phyloP scores from a whole-genome alignment of 2,797 vertebrate species.

The Triplophysa yarkandensis region DNA sequence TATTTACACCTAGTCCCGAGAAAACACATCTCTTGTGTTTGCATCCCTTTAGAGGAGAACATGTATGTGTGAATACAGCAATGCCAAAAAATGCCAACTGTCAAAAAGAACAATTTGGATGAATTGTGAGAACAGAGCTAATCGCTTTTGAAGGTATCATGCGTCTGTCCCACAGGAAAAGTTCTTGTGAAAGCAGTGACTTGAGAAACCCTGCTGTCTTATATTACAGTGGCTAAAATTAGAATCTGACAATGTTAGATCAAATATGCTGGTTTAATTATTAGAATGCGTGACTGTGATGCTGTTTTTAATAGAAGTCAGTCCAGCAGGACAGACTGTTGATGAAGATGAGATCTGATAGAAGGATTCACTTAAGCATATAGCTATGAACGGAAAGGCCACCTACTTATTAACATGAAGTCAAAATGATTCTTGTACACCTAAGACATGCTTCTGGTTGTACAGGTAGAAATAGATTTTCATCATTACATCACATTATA shows the following conservation, averaged over 20 bases:
- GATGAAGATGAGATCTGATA: conserved; percentile 38
- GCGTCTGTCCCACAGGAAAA: conserved; percentile 32
- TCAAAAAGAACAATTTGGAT: conserved; percentile 50
- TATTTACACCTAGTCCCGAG: conserved; percentile 37
- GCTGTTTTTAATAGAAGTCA: conserved; percentile 32
- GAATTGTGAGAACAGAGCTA: conserved; percentile 29
- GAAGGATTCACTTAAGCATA: conserved; percentile 1
- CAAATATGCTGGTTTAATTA: conserved; percentile 19
- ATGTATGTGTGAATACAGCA: conserved; percentile 51
- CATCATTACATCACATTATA: no score
- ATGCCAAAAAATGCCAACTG: conserved; percentile 54
- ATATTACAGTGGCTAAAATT: conserved; percentile 35
- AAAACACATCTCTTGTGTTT: conserved; percentile 33
- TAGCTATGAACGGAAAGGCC: not conserved
- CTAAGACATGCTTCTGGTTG: conserved; percentile 22
- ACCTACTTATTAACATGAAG: conserved; percentile 6
- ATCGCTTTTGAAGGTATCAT: conserved; percentile 29
- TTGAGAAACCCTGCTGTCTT: conserved; percentile 28
- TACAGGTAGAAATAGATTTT: no score
- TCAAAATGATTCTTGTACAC: conserved; percentile 14
- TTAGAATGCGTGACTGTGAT: conserved; percentile 14
- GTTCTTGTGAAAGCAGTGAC: conserved; percentile 22
- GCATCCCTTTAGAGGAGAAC: conserved; percentile 34
- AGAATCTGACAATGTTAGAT: conserved; percentile 25
- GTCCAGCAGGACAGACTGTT: conserved; percentile 11